phyloP scores from a whole-genome alignment of 2,113 vertebrate genomes.

The Marcusenius ussheri region DNA sequence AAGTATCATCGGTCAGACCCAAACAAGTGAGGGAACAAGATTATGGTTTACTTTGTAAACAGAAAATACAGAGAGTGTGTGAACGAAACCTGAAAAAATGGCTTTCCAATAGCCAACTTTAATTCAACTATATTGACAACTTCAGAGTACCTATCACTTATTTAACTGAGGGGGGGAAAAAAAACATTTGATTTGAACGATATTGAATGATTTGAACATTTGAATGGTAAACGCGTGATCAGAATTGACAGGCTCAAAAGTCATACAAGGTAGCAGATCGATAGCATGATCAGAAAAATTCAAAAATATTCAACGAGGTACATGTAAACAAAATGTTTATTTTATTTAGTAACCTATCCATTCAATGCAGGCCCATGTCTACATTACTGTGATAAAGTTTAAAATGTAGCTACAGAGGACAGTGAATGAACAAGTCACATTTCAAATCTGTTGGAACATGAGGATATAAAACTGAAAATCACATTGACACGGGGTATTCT shows the following conservation, averaged over 20 bases:
- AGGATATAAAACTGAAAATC: constrained; percentile 6
- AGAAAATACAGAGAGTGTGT: background rate
- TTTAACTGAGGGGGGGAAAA: background rate
- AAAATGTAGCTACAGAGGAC: constrained; percentile 1
- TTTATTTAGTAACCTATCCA: constrained; percentile 3
- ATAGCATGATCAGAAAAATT: background rate
- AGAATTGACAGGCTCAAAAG: background rate
- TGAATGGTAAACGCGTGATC: background rate
- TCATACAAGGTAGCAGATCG: background rate
- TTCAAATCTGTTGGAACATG: background rate
- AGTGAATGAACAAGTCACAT: background rate
- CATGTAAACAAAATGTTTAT: background rate
- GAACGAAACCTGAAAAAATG: background rate
- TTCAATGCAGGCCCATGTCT: background rate
- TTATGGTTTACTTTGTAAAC: background rate
- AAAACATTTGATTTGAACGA: background rate
- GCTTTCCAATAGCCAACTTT: background rate
- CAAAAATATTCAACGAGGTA: background rate
- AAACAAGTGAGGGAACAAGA: background rate
- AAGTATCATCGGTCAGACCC: background rate
- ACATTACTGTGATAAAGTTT: background rate
- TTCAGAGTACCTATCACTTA: background rate
- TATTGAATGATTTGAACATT: background rate
- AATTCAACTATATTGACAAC: background rate
- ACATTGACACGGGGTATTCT: background rate